phyloP scores from a whole-genome alignment of 2,113 vertebrate species.

The Thinocorus orbignyianus region DNA sequence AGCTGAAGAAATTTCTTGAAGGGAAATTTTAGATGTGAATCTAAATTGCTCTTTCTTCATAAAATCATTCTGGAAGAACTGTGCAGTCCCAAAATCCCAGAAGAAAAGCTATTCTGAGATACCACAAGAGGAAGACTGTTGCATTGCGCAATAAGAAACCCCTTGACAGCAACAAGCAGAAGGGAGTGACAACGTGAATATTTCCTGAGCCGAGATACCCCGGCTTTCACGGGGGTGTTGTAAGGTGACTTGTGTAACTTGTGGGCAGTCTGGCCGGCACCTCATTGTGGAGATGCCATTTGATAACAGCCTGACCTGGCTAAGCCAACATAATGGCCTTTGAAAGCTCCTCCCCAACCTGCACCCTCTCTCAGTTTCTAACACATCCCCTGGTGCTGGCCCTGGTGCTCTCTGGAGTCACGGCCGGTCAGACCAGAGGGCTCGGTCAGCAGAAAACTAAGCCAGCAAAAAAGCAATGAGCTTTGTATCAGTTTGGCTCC shows the following conservation, averaged over 20 bases:
- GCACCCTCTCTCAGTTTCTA: neutral
- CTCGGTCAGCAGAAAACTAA: neutral
- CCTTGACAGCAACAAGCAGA: neutral
- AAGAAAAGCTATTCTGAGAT: neutral
- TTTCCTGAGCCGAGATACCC: neutral
- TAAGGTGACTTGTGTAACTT: slow-evolving; percentile 20
- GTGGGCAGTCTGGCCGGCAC: neutral
- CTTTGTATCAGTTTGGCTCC: neutral
- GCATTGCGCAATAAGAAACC: neutral
- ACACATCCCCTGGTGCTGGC: neutral
- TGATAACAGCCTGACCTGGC: neutral
- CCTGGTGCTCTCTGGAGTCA: neutral
- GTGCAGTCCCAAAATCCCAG: neutral
- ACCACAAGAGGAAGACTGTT: neutral
- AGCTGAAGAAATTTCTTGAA: neutral
- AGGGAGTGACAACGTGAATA: neutral
- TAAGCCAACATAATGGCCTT: neutral
- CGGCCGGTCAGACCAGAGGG: neutral
- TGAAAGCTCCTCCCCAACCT: neutral
- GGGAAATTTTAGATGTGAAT: neutral
- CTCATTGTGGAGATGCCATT: neutral
- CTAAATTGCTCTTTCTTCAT: neutral
- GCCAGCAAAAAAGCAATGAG: neutral
- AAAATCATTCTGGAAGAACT: neutral
- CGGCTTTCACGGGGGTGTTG: neutral